phyloP scores from a whole-genome alignment of 2,113 vertebrate species.

The Paralichthys olivaceus region DNA sequence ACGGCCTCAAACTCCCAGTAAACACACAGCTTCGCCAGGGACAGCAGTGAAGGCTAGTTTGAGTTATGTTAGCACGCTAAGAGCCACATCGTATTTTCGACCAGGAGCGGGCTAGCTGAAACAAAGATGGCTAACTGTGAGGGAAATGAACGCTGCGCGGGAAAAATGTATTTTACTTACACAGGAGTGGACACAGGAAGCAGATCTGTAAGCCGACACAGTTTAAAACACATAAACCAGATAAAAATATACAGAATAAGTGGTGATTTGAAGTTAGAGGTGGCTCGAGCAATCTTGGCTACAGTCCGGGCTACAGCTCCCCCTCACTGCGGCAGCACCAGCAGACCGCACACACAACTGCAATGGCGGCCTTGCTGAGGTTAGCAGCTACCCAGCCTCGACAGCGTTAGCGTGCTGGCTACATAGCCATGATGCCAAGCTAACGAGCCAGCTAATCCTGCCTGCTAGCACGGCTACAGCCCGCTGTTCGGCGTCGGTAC shows the following conservation, averaged over 20 bases:
- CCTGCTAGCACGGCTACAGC: slow-evolving; percentile 52
- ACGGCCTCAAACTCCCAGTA: too few relatives aligned
- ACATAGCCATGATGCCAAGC: slow-evolving; percentile 71
- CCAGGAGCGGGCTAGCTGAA: slow-evolving; percentile 52
- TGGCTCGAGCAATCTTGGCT: neutral
- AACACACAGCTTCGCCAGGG: neutral
- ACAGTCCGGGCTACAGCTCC: slow-evolving; percentile 30
- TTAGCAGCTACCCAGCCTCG: slow-evolving; percentile 64
- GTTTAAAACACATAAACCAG: neutral
- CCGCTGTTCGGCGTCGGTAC: neutral
- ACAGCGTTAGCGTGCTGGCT: slow-evolving; percentile 67
- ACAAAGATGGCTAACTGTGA: slow-evolving; percentile 77
- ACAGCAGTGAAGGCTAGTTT: neutral
- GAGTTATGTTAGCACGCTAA: slow-evolving; percentile 54
- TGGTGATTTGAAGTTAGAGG: fast-evolving
- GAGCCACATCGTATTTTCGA: slow-evolving; percentile 36
- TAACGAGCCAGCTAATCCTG: slow-evolving; percentile 73
- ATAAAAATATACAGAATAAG: fast-evolving
- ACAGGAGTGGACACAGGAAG: neutral
- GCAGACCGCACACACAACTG: slow-evolving; percentile 53
- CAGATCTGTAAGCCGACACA: neutral
- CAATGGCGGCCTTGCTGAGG: slow-evolving; percentile 75
- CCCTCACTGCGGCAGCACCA: slow-evolving; percentile 59
- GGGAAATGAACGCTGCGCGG: slow-evolving; percentile 58
- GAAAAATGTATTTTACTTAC: slow-evolving; percentile 68